Base-by-base conservation (phyloP, 2,888 invertebrate species). In the Neoitamus cyanurus region DNA sequence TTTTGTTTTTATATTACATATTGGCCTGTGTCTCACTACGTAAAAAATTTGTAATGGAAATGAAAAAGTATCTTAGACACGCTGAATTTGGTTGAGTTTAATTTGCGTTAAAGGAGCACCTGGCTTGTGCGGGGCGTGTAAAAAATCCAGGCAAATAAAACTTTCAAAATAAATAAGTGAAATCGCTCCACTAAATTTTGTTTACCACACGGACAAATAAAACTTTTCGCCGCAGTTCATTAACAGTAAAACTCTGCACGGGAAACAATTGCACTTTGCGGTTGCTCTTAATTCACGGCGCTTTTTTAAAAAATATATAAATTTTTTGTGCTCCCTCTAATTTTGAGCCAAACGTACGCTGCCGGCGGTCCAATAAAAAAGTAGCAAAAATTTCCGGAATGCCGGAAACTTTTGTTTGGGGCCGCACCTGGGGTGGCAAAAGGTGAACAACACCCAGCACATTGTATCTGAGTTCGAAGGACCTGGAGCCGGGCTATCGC, bases 271-370 rank as follows among this genome's bases (percentile, higher is more conserved):
- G 85, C 72, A 85, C 73, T 91, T 90, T 90, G 90, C 90, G 91
- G 91, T 90, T 89, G 88, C 90, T 89, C 89, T 90, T 91, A 90
- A 90, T 90, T 90, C 90, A 90, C 90, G 90, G 48, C 83, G 3
- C 42, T 83, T 48, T 73, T 73, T 75, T 83, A 28, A 36, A 72
- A 83, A 83, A 83, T 48, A 46, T 72, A 72, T 70, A 72, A 69
- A 82, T 73, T 73, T 82, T 70, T 58, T 69, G 34, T 15, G 69
- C 42, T 77, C 77, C 68, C 82, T 82, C 82, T 82, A 82, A 82
- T 82, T 82, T 82, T 69, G 82, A 68, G 5, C 30, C 69, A 69
- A 82, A 69, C 30, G 82, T 82, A 82, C 69, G 5, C 2, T 36
- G 82, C 69, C 28, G 69, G 46, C 68, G 37, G 68, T 82, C 82